Base-by-base conservation (phyloP, 2,888 invertebrate genomes). In the Amphipoea lucens region DNA sequence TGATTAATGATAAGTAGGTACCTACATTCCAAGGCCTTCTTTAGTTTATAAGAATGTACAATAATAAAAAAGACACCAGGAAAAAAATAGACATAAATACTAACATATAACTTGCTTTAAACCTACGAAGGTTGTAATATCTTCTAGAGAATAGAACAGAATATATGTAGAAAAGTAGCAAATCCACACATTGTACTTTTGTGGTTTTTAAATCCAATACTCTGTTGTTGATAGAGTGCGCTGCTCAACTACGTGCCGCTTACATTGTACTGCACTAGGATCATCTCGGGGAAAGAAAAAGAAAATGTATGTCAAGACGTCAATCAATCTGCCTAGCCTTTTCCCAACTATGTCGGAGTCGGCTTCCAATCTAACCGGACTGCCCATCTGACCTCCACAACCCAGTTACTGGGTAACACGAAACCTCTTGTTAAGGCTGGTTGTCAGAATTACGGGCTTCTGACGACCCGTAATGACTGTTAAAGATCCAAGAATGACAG, bases 201-300 rank as follows among this genome's bases (percentile, higher is more conserved):
- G 83, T 67, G 70, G 84, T 79, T 74, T 78, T 82, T 83, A 87
- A 87, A 87, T 81, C 85, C 81, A 85, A 83, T 80, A 83, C 81
- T 81, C 29, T 87, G 83, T 85, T 73, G 74, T 62, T 71, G 48
- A 71, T 71, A 48, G 65, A 74, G 29, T 67, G 65, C 62, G 42
- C 57, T 71, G 68, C 62, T 65, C 36, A 14, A 23, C 62, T 72
- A 54, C 54, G 45, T 62, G 20, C 14, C 45, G 23, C 51, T 62
- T 14, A 65, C 60, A 77, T 79, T 54, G 48, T 54, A 9, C 17
- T 14, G 51, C 40, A 54, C 65, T 83, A 20, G 51, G n/a, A 72
- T 72, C 12, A 72, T 51, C 36, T 66, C 36, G n/a, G 20, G 11
- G 20, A 62, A 74, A 20, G 14, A 54, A 62, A 63, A 73, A 40